Base-by-base conservation (phyloP, 1,140 invertebrate species). In the Temnothorax longispinosus region DNA sequence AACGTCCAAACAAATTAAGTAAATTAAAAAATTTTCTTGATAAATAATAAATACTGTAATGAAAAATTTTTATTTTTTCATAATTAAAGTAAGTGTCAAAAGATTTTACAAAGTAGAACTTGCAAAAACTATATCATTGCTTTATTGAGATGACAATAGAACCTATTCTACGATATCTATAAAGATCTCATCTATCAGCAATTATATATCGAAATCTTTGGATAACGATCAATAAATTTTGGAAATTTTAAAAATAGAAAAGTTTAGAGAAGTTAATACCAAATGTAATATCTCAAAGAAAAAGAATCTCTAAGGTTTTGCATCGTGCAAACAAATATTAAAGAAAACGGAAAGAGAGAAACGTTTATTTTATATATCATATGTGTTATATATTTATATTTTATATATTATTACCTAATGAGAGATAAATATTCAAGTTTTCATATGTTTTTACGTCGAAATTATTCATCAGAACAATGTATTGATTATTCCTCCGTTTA, bases 401-500 rank as follows among this genome's bases (percentile, higher is more conserved):
- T n/a, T 74, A 54, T 74, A 47, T 21, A 56, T 58, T 58, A 58
- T n/a, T 8, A 64, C 4, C 2, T 76, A 3, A 50, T 38, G 0
- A 21, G 0, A 21, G 3, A 64, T 18, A 8, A 54, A 52, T 27
- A 64, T 58, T 35, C 0, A 50, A 75, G 50, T 21, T 62, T 8
- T 5, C 1, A 11, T 21, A 7, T 21, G 38, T 18, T 62, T 27
- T 38, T n/a, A 5, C 18, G 15, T 54, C 18, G 10, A 54, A 27
- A 85, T 52, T 32, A 41, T 65, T 44, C 38, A 74, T 38, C 35
- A 58, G 7, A 44, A n/a, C 15, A 58, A 74, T 62, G 18, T 69
- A 50, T 74, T 69, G 60, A 78, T 85, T 52, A 50, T 65, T 78
- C 18, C 15, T 58, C n/a, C 8, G 21, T 58, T 72, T 54, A 13